phyloP scores from a whole-genome alignment of 2,888 invertebrate genomes.

The Amphipyra berbera region DNA sequence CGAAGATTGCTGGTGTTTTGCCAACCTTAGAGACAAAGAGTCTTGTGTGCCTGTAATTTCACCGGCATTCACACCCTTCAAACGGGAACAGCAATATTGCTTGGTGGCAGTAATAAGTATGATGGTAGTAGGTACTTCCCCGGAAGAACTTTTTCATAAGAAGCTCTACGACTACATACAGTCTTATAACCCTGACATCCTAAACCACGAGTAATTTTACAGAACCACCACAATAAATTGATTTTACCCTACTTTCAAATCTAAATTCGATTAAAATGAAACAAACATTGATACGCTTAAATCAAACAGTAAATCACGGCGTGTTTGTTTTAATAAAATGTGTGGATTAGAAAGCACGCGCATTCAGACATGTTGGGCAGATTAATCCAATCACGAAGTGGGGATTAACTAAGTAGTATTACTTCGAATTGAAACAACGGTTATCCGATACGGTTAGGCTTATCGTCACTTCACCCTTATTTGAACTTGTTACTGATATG shows the following conservation, averaged over 20 bases:
- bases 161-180: too few species aligned
- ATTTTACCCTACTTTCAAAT: neutral
- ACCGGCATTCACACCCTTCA: too few species aligned
- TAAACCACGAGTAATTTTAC: too few species aligned
- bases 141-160: too few species aligned
- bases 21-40: too few species aligned
- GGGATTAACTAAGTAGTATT: constrained; percentile 67
- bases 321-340: constrained; percentile 40
- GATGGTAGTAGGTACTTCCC: too few species aligned
- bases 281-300: constrained; percentile 26
- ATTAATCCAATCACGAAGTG: constrained; percentile 67
- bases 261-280: constrained; percentile 12
- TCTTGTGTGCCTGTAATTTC: too few species aligned
- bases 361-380: constrained; percentile 45
- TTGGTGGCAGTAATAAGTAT: too few species aligned
- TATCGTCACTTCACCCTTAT: constrained; percentile 59
- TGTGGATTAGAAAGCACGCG: constrained; percentile 39
- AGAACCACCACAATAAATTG: too few species aligned
- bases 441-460: constrained; percentile 70
- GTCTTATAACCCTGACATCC: too few species aligned
- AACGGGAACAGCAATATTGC: too few species aligned
- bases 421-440: constrained; percentile 70
- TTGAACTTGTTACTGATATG: constrained; percentile 36
- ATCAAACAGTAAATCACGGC: constrained; percentile 17
- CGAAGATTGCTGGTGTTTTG: too few species aligned